Evolutionary conservation across 1,140 invertebrate species (phyloP), one percentile per base, ranked within the genome.

Genomic region (Zaprionus vittiger): DNA sequence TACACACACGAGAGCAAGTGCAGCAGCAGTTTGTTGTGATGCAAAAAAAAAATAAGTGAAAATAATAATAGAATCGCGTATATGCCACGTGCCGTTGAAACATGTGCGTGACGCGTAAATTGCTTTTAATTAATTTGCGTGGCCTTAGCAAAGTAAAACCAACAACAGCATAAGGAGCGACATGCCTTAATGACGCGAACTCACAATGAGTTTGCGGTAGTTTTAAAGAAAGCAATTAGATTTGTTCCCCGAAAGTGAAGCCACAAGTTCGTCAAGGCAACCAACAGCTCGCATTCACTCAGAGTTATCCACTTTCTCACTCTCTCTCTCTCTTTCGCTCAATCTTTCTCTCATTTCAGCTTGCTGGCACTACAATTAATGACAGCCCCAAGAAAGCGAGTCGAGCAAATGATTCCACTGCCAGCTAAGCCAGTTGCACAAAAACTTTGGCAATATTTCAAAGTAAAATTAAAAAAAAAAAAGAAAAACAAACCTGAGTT

Each of bases 101-200:
- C 79, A 68, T 81, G 83, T 81, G 80, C 81, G 67, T 73, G 69
- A 81, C 74, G 76, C 68, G 74, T 70, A 75, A 89, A 89, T 89
- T 89, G 72, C 83, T 73, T 79, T 87, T 89, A 87, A 89, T 87
- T 89, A 87, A 87, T 84, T 89, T 89, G 64, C 52, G 79, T 79
- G 81, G 70, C 83, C 83, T 89, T 79, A 78, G 41, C 20, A 22
- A 81, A 73, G 81, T 77, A 81, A 65, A 71, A 44, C 59, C 56
- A 54, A 65, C 55, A 38, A n/a, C 20, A 3, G 5, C n/a, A 47
- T 38, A 24, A 37, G 38, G 52, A 52, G 54, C 12, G 22, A 28
- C 37, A 17, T 31, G 54, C 38, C 24, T 28, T 17, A 20, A 38
- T 52, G 61, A 28, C 22, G 44, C 55, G 28, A 17, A 22, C 52